phyloP scores from a whole-genome alignment of 1,140 invertebrate genomes.

The Saccostrea echinata region DNA sequence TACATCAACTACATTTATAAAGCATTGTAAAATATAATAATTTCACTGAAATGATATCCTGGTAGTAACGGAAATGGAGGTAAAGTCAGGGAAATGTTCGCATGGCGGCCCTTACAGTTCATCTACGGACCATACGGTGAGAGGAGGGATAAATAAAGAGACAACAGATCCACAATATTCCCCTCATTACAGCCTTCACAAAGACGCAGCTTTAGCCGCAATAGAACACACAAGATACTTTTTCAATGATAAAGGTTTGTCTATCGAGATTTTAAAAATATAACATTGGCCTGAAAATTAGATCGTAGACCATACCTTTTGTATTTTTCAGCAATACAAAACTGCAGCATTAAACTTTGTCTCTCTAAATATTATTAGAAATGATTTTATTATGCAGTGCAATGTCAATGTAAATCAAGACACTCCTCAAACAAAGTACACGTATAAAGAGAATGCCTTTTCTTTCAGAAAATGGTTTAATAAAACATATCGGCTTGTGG shows the following conservation, averaged over 20 bases:
- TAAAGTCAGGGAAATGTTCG: constrained; percentile 56
- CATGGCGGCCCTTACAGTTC: constrained; percentile 41
- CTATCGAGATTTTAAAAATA: too few species aligned
- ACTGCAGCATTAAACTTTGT: not conserved
- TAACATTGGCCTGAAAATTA: too few species aligned
- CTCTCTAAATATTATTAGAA: not conserved
- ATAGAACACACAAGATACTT: constrained; percentile 51
- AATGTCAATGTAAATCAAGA: not conserved
- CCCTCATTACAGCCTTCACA: constrained; percentile 55
- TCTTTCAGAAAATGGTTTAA: constrained; percentile 30
- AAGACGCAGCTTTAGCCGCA: constrained; percentile 47
- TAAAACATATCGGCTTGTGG: constrained; percentile 17
- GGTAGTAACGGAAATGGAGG: not conserved
- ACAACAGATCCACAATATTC: constrained; percentile 41
- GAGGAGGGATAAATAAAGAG: constrained; percentile 62
- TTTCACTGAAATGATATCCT: too few species aligned
- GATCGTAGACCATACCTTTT: too few species aligned
- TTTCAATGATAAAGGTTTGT: constrained; percentile 42
- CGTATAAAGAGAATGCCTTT: not conserved
- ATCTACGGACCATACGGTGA: not conserved
- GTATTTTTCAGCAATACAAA: not conserved
- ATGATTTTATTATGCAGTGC: not conserved
- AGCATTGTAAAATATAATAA: too few species aligned
- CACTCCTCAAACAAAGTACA: too few species aligned
- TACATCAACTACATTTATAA: too few species aligned